Evolutionary conservation across 2,888 invertebrate species (phyloP).

Genomic region (Prosapia bicincta): DNA sequence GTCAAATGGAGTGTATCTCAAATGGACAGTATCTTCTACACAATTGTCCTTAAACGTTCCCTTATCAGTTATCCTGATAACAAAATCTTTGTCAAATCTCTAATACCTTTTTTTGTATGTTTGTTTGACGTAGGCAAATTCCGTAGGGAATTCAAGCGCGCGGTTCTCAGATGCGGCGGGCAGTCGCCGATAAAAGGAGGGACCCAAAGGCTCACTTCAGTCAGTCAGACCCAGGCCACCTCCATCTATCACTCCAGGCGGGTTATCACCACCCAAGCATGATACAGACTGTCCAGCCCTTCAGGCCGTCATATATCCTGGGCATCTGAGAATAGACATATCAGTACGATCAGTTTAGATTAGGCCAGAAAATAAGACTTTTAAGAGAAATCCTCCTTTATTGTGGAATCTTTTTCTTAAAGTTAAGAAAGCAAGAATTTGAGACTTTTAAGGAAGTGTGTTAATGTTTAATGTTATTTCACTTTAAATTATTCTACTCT

Average conservation of each 20-base stretch:
- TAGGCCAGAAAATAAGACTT: too few species aligned
- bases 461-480: too few species aligned
- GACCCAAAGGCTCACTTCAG: constrained; percentile 17
- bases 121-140: constrained; percentile 48
- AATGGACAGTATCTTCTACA: too few species aligned
- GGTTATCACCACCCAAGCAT: neutral
- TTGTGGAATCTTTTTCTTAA: too few species aligned
- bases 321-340: neutral
- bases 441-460: too few species aligned
- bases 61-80: too few species aligned
- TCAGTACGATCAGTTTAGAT: neutral
- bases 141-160: constrained; percentile 49
- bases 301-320: neutral
- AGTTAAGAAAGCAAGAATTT: too few species aligned
- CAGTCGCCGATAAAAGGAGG: constrained; percentile 17
- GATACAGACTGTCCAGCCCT: neutral
- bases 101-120: constrained; percentile 66
- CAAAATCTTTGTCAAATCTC: too few species aligned
- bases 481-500: too few species aligned
- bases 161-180: constrained; percentile 43
- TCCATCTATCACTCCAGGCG: neutral
- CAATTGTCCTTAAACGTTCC: too few species aligned
- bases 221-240: constrained; percentile 9
- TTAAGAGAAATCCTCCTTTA: too few species aligned
- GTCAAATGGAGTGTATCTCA: too few species aligned